Conservation (phyloP, 1,140 invertebrate genomes). For the Coptotermes formosanus region DNA sequence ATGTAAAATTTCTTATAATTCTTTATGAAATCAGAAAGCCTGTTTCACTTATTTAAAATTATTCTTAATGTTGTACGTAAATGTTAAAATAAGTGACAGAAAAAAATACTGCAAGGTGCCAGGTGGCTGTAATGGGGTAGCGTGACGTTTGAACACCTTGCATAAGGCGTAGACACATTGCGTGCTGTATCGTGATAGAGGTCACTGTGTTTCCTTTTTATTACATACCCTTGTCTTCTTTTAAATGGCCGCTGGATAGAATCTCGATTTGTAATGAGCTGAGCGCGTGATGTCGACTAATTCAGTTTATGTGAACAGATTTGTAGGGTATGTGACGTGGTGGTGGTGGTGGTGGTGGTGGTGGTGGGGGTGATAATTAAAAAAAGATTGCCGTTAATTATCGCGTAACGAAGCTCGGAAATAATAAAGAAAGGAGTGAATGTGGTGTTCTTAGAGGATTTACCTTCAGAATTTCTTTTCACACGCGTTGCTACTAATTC, state of each 20-base stretch:
- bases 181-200: not conserved
- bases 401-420: not conserved
- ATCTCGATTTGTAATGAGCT: not conserved
- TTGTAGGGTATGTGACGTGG: not conserved
- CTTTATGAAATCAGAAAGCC: too few species aligned
- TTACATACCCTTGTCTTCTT: not conserved
- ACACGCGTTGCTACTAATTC: not conserved
- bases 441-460: not conserved
- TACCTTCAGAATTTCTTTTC: not conserved
- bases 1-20: too few species aligned
- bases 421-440: not conserved
- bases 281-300: not conserved
- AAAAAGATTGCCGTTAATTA: slow-evolving; percentile 11
- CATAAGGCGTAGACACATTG: not conserved
- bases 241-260: not conserved
- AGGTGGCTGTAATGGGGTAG: not conserved
- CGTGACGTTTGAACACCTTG: not conserved
- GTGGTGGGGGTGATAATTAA: not conserved
- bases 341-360: too few species aligned
- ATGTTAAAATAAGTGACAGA: too few species aligned
- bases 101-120: too few species aligned
- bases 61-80: too few species aligned
- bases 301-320: not conserved
- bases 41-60: too few species aligned
- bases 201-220: not conserved